phyloP scores from a whole-genome alignment of 2,888 invertebrate genomes.

The Argyresthia albistria region DNA sequence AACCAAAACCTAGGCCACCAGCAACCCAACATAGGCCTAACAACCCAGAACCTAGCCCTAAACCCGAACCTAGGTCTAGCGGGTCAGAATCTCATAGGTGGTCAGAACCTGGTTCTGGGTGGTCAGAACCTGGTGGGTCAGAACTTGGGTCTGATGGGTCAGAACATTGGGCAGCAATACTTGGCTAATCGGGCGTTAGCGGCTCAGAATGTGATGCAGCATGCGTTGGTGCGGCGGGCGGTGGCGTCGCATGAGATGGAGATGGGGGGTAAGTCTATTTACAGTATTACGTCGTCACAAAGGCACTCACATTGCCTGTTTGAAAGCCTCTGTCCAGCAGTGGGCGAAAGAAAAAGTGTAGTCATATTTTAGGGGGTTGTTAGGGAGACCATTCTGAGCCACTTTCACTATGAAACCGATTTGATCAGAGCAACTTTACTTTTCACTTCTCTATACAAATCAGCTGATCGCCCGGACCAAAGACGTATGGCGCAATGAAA shows the following conservation, averaged over 20 bases:
- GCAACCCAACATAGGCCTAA: conserved; percentile 32
- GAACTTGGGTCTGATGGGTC: conserved; percentile 44
- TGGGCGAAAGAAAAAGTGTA: no score
- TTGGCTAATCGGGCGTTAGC: conserved; percentile 41
- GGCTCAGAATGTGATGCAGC: conserved; percentile 46
- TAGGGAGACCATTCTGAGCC: no score
- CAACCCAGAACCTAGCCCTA: conserved; percentile 35
- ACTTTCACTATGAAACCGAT: no score
- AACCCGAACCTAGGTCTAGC: conserved; percentile 37
- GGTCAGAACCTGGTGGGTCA: conserved; percentile 45
- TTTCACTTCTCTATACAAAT: no score
- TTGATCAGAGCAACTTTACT: no score
- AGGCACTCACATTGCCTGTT: no score
- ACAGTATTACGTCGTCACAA: no score
- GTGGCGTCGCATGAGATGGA: conserved; percentile 39
- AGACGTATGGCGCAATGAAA: no score
- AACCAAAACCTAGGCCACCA: conserved; percentile 15
- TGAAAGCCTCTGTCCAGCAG: no score
- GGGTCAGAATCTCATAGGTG: conserved; percentile 32
- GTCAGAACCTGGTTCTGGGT: conserved; percentile 21
- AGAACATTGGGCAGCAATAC: conserved; percentile 39
- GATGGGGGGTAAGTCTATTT: conserved; percentile 17
- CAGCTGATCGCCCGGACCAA: no score
- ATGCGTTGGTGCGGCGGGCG: conserved; percentile 47
- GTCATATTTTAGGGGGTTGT: no score